Percentiles rank a stretch among this genome's conserved stretches.
phyloP scores from a whole-genome alignment of 2,113 vertebrate genomes.

The Romanogobio albipinnatus region DNA sequence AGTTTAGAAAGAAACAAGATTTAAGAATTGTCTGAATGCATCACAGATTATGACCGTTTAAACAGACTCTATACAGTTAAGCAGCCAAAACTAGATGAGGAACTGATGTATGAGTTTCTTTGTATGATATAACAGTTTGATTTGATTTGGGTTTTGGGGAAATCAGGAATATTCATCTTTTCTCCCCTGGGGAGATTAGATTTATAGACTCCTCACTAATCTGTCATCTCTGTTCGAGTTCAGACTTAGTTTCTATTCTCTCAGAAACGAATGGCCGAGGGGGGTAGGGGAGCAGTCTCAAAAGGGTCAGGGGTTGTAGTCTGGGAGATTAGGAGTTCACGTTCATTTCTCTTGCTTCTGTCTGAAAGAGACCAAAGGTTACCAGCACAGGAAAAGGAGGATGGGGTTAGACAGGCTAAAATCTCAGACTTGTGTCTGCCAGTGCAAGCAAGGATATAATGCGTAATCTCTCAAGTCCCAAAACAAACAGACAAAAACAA shows the following conservation, averaged over 20 bases:
- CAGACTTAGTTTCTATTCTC: constrained; percentile 27
- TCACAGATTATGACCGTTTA: neutral
- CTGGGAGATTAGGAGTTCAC: constrained; percentile 50
- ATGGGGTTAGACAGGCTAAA: constrained; percentile 15
- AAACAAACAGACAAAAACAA: constrained; percentile 23
- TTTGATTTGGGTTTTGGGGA: constrained; percentile 30
- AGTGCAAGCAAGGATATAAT: constrained; percentile 28
- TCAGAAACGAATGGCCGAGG: constrained; percentile 23
- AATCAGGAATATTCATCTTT: constrained; percentile 34
- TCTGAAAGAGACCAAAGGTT: constrained; percentile 56
- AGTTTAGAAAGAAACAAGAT: constrained; percentile 7
- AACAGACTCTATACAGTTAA: neutral
- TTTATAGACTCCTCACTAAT: constrained; percentile 29
- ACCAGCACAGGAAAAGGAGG: constrained; percentile 26
- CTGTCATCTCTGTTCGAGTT: constrained; percentile 44
- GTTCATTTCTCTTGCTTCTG: constrained; percentile 59
- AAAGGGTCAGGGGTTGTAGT: constrained; percentile 49
- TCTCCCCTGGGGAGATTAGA: constrained; percentile 14
- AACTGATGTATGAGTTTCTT: neutral
- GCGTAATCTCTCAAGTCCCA: constrained; percentile 14
- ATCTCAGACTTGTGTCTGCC: constrained; percentile 12
- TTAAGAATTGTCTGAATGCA: constrained; percentile 3
- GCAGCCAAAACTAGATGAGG: neutral
- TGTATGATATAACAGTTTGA: constrained; percentile 26
- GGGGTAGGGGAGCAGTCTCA: constrained; percentile 46